Base-by-base conservation (phyloP, 1,140 invertebrate genomes). In the Steinernema khuongi region DNA sequence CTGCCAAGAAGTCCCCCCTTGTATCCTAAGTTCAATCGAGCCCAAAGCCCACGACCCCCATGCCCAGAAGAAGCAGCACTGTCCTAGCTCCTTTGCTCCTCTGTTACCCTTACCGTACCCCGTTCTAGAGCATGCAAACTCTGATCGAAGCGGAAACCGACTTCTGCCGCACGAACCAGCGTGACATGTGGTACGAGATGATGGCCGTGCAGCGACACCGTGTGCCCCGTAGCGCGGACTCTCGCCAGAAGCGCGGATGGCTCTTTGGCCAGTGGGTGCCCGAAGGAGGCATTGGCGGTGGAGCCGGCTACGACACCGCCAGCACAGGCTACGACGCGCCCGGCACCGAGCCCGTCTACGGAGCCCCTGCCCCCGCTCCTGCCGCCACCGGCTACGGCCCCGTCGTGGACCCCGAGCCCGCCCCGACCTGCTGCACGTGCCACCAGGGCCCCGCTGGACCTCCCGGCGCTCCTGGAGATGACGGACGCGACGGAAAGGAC, bases 261-360 rank as follows among this genome's bases (percentile, higher is more conserved):
- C 77, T 74, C 31, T 79, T 79, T 73, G 78, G 78, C 33, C 78
- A 80, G 17, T 79, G 78, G 78, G 78, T 79, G 22, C 77, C 78
- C 22, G 74, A 78, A 32, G 71, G 72, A 33, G 77, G 77, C 69
- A 68, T 69, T 19, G 77, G 77, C 71, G 77, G 77, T 31, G 77
- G 77, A 74, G 77, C 76, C 32, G 68, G 26, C 36, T 60, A 50
- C 68, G 73, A 74, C 14, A 70, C 7, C 22, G 30, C 30, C 7
- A 4, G 7, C 19, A 4, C 68, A 32, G 70, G 70, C 26, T 36
- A 36, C 22, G 70, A 36, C 19, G 70, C 29, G 29, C 44, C 33
- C 33, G 70, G 70, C 28, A 44, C 32, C 33, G 33, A 71, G 18
- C 29, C 28, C 11, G 70, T 29, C 33, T 44, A 36, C 29, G 30